These are phyloP conservation scores for Ardeotis arabs DNA, from an alignment of 2,113 vertebrate species.

Conservation along the genomic window DNA sequence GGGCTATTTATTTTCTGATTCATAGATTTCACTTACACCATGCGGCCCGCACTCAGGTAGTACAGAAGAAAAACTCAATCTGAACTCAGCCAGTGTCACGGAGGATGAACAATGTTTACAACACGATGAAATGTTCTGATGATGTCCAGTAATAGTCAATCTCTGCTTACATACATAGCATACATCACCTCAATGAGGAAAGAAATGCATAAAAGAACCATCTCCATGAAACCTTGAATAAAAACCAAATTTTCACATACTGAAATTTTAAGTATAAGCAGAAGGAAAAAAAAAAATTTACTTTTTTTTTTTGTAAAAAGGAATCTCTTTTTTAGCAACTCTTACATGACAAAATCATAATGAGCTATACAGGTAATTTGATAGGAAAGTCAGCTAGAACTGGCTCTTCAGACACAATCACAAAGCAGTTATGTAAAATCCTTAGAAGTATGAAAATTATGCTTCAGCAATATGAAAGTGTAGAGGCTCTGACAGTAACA, in stretches of 20 bases:
- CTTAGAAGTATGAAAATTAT: not conserved
- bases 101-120: not conserved
- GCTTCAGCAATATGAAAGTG: not conserved
- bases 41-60: not conserved
- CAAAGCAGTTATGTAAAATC: not conserved
- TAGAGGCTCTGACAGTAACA: not conserved
- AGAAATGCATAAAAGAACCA: not conserved
- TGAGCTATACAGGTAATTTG: not conserved
- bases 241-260: not conserved
- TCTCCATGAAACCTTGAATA: not conserved
- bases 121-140: accelerated
- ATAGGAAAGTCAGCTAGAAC: not conserved
- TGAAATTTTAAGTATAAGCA: not conserved
- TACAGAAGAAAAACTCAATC: not conserved
- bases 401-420: not conserved
- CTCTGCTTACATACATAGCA: not conserved
- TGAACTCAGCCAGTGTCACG: not conserved
- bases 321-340: not conserved
- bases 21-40: not conserved
- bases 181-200: not conserved
- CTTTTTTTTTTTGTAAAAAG: not conserved
- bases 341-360: not conserved
- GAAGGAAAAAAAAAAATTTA: not conserved
- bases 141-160: not conserved
- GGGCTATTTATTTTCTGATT: not conserved